Conservation (phyloP, 2,113 vertebrate species). For the Rhinogobius similis region DNA sequence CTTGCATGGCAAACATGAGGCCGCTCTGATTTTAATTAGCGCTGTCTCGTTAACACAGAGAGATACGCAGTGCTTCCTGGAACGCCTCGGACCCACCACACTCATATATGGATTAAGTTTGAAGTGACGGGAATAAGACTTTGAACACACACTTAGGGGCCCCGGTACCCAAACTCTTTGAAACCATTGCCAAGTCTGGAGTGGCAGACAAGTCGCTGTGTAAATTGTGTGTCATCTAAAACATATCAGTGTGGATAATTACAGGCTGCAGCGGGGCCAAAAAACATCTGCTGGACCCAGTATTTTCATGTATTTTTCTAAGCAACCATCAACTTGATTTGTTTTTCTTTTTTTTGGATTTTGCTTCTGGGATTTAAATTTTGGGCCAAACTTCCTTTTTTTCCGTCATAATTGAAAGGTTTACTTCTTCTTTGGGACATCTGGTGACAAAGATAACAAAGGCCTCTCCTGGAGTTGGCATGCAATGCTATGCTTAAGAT, state of each 20-base stretch:
- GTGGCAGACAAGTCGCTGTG: slow-evolving; percentile 46
- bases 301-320: slow-evolving; percentile 40
- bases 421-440: slow-evolving; percentile 3
- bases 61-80: slow-evolving; percentile 59
- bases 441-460: slow-evolving; percentile 11
- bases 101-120: slow-evolving; percentile 55
- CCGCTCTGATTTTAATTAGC: slow-evolving; percentile 75
- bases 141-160: slow-evolving; percentile 47
- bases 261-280: slow-evolving; percentile 49
- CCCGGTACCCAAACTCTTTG: slow-evolving; percentile 44
- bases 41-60: slow-evolving; percentile 61
- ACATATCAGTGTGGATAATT: slow-evolving; percentile 67
- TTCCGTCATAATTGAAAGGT: background rate
- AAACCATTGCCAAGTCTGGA: slow-evolving; percentile 52
- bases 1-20: slow-evolving; percentile 54
- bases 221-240: slow-evolving; percentile 45
- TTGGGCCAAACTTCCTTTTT: background rate
- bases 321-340: slow-evolving; percentile 7
- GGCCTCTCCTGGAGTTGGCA: background rate
- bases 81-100: slow-evolving; percentile 59
- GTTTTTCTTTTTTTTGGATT: slow-evolving; percentile 12
- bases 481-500: background rate
- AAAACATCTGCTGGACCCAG: slow-evolving; percentile 61
- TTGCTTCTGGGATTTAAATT: background rate
- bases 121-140: slow-evolving; percentile 54